Evolutionary conservation across 2,888 invertebrate genomes (phyloP).

Genomic region (Dromius quadrimaculatus): DNA sequence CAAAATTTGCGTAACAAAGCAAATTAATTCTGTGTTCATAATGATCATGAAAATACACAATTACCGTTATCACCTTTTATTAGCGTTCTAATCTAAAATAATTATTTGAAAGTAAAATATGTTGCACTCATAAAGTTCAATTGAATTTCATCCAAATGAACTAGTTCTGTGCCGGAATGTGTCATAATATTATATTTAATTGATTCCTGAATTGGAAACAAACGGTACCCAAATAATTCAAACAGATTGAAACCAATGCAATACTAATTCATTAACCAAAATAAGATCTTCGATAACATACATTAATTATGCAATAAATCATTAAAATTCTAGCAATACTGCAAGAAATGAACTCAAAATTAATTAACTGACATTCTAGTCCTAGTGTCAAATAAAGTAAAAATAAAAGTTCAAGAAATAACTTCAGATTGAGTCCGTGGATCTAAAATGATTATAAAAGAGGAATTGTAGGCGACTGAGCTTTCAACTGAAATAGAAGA

Average conservation of each 20-base stretch:
- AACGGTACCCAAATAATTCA: constrained; percentile 13
- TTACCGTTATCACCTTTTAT: no score
- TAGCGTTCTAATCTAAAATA: no score
- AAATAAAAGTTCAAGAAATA: constrained; percentile 32
- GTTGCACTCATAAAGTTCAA: neutral
- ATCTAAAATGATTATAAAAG: constrained; percentile 41
- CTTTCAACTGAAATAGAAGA: constrained; percentile 41
- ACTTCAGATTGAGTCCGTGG: constrained; percentile 5
- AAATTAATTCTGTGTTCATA: no score
- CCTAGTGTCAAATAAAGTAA: constrained; percentile 1
- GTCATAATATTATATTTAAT: constrained; percentile 21
- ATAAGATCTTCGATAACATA: constrained; percentile 28
- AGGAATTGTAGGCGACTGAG: constrained; percentile 37
- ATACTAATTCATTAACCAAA: constrained; percentile 26
- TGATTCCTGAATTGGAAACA: constrained; percentile 18
- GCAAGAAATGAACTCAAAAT: constrained; percentile 32
- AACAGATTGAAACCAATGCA: constrained; percentile 17
- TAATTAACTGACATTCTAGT: constrained; percentile 26
- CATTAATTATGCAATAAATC: constrained; percentile 25
- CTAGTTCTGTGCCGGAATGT: neutral
- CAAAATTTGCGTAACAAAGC: no score
- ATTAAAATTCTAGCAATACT: neutral
- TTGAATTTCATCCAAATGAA: neutral
- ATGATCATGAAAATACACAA: no score
- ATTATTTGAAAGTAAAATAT: no score